Evolutionary conservation across 1,140 invertebrate species (phyloP).

Genomic region (Portunus trituberculatus): DNA sequence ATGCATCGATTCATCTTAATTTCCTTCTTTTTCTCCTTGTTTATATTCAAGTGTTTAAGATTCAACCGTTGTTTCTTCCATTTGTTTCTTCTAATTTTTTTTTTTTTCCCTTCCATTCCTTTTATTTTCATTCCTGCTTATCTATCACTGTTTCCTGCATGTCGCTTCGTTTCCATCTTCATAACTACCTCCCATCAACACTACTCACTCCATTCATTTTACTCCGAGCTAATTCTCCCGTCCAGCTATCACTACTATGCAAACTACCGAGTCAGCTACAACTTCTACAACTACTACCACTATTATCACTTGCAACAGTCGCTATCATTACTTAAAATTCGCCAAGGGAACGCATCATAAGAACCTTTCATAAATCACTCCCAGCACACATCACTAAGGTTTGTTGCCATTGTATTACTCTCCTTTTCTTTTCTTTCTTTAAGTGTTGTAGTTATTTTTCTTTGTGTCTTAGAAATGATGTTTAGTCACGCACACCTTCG

Average conservation of each 20-base stretch:
- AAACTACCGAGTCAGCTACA: background rate
- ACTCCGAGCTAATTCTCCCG: too few relatives aligned
- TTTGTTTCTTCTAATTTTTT: too few relatives aligned
- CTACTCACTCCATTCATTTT: too few relatives aligned
- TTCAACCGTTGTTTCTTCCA: too few relatives aligned
- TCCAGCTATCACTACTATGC: background rate
- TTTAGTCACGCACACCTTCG: background rate
- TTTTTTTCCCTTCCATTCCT: too few relatives aligned
- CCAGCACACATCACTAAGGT: background rate
- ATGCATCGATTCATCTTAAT: too few relatives aligned
- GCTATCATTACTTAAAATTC: background rate
- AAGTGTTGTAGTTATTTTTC: background rate
- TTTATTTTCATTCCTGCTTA: too few relatives aligned
- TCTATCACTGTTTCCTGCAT: too few relatives aligned
- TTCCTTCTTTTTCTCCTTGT: too few relatives aligned
- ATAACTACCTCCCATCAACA: too few relatives aligned
- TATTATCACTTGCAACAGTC: background rate
- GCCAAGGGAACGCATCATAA: background rate
- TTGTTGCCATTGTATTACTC: background rate
- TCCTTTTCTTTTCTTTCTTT: background rate
- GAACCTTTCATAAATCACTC: background rate
- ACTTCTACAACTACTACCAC: constrained; percentile 21
- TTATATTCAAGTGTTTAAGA: background rate
- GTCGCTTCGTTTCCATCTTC: too few relatives aligned
- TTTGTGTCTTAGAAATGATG: background rate